Percentiles rank a stretch among this genome's conserved stretches.
Evolutionary conservation across 2,797 vertebrate genomes (phyloP).

Genomic region (Phataginus tricuspis): DNA sequence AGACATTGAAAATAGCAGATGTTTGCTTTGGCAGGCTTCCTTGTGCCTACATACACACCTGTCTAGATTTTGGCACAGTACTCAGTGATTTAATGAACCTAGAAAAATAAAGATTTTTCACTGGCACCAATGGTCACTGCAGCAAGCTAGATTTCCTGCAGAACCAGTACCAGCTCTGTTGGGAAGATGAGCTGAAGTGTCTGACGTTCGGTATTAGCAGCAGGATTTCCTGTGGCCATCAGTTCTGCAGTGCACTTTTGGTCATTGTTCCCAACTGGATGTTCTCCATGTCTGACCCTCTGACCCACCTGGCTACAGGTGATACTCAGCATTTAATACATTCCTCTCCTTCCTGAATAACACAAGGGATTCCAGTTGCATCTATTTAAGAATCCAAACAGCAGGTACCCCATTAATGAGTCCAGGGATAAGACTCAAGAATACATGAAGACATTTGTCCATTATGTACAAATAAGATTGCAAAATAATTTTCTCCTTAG

Average conservation of each 20-base stretch:
- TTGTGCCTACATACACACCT: neutral
- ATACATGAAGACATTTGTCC: neutral
- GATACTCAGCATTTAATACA: neutral
- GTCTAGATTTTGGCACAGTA: neutral
- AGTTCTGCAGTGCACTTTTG: neutral
- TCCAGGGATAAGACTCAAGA: neutral
- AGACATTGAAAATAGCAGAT: neutral
- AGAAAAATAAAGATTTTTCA: neutral
- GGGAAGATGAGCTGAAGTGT: accelerated
- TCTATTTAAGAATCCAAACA: neutral
- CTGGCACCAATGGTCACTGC: accelerated
- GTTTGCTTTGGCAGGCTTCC: neutral
- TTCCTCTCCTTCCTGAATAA: neutral
- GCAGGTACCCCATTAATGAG: neutral
- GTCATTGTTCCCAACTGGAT: neutral
- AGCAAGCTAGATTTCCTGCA: neutral
- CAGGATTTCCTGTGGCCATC: neutral
- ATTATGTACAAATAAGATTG: neutral
- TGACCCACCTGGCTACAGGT: too few species aligned
- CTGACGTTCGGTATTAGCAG: neutral
- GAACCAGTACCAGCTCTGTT: neutral
- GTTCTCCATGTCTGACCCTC: neutral
- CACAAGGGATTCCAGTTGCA: neutral
- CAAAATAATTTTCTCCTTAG: neutral
- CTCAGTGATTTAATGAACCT: neutral